Conservation (phyloP, 2,797 vertebrate genomes). For the Spondyliosoma cantharus region DNA sequence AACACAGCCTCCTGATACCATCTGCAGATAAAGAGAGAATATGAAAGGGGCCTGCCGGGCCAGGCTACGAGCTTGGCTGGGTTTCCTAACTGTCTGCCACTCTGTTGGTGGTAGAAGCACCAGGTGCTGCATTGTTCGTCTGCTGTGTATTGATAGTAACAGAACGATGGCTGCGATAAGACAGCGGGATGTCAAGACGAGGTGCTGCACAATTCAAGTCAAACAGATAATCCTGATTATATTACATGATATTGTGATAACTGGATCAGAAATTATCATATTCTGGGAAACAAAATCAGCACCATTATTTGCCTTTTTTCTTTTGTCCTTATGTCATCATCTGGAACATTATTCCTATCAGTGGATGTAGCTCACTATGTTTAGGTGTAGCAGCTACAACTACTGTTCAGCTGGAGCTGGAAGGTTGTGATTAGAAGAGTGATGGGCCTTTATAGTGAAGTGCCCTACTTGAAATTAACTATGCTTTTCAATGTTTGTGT, state of each 20-base stretch:
- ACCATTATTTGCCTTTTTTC: background rate
- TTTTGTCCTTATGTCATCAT: background rate
- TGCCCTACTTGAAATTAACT: background rate
- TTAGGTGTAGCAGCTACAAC: background rate
- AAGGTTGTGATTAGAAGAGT: background rate
- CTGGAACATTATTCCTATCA: background rate
- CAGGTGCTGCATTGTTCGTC: constrained; percentile 62
- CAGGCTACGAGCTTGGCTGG: constrained; percentile 26
- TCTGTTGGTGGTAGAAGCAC: constrained; percentile 34
- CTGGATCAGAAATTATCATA: background rate
- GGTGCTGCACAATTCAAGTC: background rate
- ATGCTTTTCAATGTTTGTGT: background rate
- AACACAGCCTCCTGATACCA: constrained; percentile 57
- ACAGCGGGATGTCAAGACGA: constrained; percentile 22
- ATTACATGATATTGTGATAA: constrained; percentile 5
- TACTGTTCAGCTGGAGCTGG: background rate
- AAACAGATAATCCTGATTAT: background rate
- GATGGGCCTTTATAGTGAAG: background rate
- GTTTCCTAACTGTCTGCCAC: constrained; percentile 40
- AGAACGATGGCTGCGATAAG: constrained; percentile 38
- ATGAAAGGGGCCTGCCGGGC: constrained; percentile 47
- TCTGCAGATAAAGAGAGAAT: constrained; percentile 57
- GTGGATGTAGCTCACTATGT: background rate
- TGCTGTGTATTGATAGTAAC: constrained; percentile 36
- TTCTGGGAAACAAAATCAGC: background rate